These are phyloP conservation scores for Nibea coibor DNA, from an alignment of 2,113 vertebrate species.

Conservation along the genomic window DNA sequence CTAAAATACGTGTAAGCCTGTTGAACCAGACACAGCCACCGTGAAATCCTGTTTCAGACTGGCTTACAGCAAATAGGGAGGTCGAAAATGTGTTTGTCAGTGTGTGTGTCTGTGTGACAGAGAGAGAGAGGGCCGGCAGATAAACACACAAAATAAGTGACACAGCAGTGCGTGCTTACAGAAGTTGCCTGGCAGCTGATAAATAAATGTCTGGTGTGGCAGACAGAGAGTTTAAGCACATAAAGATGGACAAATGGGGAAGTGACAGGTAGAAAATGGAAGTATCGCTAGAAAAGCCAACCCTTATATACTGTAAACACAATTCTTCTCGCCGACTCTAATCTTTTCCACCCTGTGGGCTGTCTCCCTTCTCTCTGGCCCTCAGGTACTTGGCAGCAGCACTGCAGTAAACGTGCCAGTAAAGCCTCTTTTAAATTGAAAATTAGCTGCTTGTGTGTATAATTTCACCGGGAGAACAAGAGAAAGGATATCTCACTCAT, in stretches of 20 bases:
- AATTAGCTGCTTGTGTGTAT: constrained; percentile 40
- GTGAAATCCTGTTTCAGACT: constrained; percentile 71
- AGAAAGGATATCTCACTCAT: constrained; percentile 5
- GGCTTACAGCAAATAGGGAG: constrained; percentile 48
- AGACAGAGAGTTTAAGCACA: constrained; percentile 13
- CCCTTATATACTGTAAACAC: background rate
- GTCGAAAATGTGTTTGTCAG: constrained; percentile 18
- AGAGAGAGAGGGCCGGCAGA: constrained; percentile 20
- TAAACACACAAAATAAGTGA: constrained; percentile 31
- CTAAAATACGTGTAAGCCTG: constrained; percentile 65
- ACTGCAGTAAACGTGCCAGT: constrained; percentile 47
- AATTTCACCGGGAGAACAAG: constrained; percentile 20
- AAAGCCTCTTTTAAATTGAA: constrained; percentile 42
- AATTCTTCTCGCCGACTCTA: background rate
- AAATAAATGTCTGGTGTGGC: constrained; percentile 35
- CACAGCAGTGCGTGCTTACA: background rate
- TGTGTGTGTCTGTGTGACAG: background rate
- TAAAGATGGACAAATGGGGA: constrained; percentile 12
- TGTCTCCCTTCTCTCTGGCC: constrained; percentile 2
- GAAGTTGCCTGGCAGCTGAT: constrained; percentile 48
- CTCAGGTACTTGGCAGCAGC: constrained; percentile 42
- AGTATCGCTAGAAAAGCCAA: constrained; percentile 24
- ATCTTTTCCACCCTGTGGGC: constrained; percentile 17
- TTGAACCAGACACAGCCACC: constrained; percentile 62
- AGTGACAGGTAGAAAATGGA: constrained; percentile 24